A percentile compares a stretch with the other conserved stretches of the same genome.
Evolutionary conservation across 2,797 vertebrate species (phyloP).

Genomic region (Apogon hyalosoma): DNA sequence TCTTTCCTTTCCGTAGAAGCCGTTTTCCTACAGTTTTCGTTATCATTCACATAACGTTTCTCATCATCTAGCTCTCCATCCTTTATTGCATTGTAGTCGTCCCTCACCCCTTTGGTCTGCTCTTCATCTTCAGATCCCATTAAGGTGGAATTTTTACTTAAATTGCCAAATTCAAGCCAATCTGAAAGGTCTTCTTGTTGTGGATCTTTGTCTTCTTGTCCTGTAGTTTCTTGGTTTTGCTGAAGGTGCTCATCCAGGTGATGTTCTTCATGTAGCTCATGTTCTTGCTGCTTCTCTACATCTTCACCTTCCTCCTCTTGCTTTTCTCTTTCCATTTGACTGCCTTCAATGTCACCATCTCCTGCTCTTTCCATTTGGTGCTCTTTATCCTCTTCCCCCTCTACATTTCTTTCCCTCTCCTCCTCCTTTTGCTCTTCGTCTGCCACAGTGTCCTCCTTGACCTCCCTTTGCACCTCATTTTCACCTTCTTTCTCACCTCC

Average conservation of each 20-base stretch:
- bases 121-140: conserved; percentile 7
- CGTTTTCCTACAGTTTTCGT: neutral
- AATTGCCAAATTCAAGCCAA: neutral
- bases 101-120: neutral
- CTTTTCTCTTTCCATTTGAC: neutral
- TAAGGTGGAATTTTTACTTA: conserved; percentile 6
- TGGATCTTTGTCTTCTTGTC: neutral
- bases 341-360: neutral
- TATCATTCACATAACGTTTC: neutral
- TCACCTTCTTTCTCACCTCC: neutral
- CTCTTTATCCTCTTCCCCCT: neutral
- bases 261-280: neutral
- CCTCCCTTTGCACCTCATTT: neutral
- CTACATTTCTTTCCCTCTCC: neutral
- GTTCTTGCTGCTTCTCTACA: conserved; percentile 1
- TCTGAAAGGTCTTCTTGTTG: neutral
- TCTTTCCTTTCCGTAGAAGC: neutral
- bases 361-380: neutral
- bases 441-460: neutral
- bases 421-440: neutral
- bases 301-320: neutral
- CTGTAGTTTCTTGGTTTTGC: neutral
- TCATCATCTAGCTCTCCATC: neutral
- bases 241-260: neutral
- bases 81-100: neutral